A percentile compares a stretch with the other conserved stretches of the same genome.
Evolutionary conservation across 2,888 invertebrate species (phyloP).

Genomic region (Watsonalla binaria): DNA sequence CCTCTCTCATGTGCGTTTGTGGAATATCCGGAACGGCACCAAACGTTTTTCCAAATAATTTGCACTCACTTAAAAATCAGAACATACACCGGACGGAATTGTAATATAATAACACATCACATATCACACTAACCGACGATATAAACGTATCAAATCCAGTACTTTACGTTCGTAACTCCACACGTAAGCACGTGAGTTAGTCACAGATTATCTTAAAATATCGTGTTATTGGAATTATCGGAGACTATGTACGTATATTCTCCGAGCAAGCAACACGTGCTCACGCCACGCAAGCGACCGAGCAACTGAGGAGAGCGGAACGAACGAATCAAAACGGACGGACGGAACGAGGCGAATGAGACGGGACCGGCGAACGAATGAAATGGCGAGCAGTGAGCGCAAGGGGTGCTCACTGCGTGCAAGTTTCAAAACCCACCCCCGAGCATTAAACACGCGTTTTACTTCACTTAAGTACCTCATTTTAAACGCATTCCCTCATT

Average conservation of each 20-base stretch:
- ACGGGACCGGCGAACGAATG: constrained; percentile 38
- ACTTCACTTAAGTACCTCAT: constrained; percentile 15
- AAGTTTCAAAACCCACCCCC: constrained; percentile 24
- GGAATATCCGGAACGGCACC: constrained; percentile 22
- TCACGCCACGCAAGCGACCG: constrained; percentile 44
- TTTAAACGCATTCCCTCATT: constrained; percentile 12
- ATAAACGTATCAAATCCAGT: constrained; percentile 52
- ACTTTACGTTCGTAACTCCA: constrained; percentile 33
- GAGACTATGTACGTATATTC: constrained; percentile 48
- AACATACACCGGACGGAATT: constrained; percentile 68
- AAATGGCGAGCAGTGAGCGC: constrained; percentile 47
- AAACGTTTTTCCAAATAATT: constrained; percentile 48
- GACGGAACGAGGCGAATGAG: constrained; percentile 31
- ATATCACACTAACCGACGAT: constrained; percentile 69
- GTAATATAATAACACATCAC: constrained; percentile 68
- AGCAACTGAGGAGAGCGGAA: constrained; percentile 53
- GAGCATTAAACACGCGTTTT: constrained; percentile 43
- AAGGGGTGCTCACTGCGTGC: constrained; percentile 52
- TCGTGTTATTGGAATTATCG: constrained; percentile 47
- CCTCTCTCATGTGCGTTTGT: constrained; percentile 30
- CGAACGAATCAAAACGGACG: constrained; percentile 37
- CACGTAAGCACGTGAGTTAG: constrained; percentile 45
- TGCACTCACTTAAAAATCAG: constrained; percentile 62
- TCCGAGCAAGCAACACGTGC: constrained; percentile 28
- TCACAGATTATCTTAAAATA: constrained; percentile 47